These are phyloP conservation scores for Pteronotus mesoamericanus DNA, from an alignment of 2,797 vertebrate genomes.

Conservation along the genomic window DNA sequence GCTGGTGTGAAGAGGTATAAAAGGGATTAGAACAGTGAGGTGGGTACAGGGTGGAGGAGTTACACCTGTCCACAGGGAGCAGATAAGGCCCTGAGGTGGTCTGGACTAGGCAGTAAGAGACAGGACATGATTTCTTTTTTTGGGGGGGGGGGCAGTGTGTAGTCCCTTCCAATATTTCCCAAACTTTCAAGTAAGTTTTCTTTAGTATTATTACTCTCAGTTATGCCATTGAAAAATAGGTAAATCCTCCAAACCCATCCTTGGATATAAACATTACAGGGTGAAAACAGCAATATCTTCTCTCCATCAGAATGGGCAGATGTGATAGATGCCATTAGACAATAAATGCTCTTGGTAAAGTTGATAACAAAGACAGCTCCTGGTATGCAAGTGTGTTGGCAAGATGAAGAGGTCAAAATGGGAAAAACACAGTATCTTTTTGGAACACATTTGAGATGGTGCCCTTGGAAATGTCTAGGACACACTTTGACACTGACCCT, in stretches of 20 bases:
- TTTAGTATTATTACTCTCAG: background rate
- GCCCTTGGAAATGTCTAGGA: background rate
- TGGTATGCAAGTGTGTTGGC: background rate
- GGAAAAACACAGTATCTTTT: background rate
- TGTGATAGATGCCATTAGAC: background rate
- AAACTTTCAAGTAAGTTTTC: background rate
- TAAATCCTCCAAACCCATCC: background rate
- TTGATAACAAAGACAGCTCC: background rate
- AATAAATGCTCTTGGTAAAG: background rate
- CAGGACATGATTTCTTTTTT: background rate
- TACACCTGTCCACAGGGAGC: background rate
- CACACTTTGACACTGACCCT: background rate
- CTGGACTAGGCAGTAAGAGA: background rate
- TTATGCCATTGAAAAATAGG: background rate
- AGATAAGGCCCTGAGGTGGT: background rate
- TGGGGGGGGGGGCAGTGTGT: rapidly evolving
- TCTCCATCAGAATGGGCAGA: background rate
- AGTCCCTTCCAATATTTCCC: background rate
- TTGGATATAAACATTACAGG: background rate
- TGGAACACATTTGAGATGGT: background rate
- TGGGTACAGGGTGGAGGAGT: rapidly evolving
- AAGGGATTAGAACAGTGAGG: background rate
- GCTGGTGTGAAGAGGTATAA: background rate
- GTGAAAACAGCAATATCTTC: background rate
- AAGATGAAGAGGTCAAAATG: background rate